A percentile compares a stretch with the other conserved stretches of the same genome.
Evolutionary conservation across 1,140 invertebrate genomes (phyloP).

Genomic region (Drosophila parabipectinata): DNA sequence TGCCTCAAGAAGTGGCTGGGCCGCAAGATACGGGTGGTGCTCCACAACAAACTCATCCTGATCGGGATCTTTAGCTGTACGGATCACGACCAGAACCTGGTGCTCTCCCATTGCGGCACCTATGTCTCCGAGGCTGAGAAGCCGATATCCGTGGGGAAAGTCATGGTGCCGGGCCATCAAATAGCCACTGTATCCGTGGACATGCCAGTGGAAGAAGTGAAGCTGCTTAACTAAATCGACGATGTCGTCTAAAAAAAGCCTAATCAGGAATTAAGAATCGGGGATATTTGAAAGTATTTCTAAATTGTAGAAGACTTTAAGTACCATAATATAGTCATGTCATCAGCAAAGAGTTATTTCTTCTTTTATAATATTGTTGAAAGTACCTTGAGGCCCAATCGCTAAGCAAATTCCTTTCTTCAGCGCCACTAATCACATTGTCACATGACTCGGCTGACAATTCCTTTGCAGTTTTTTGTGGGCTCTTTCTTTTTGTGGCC

Average conservation of each 20-base stretch:
- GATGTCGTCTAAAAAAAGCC: neutral
- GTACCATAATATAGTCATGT: neutral
- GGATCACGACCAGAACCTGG: slow-evolving; percentile 45
- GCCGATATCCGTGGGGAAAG: slow-evolving; percentile 12
- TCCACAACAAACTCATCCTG: slow-evolving; percentile 33
- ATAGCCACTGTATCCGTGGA: slow-evolving; percentile 20
- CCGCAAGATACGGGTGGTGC: slow-evolving; percentile 25
- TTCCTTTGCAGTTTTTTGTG: slow-evolving; percentile 36
- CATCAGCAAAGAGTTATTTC: neutral
- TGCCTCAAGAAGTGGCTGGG: slow-evolving; percentile 40
- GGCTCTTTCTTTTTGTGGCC: slow-evolving; percentile 10
- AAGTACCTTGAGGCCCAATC: neutral
- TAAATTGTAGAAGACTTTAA: too few relatives aligned
- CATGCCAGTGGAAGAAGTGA: slow-evolving; percentile 1
- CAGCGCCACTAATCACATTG: slow-evolving; percentile 64
- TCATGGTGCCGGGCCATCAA: slow-evolving; percentile 42
- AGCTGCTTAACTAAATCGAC: neutral
- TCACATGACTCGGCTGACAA: slow-evolving; percentile 54
- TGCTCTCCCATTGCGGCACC: slow-evolving; percentile 30
- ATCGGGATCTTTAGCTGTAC: slow-evolving; percentile 55
- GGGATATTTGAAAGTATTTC: too few relatives aligned
- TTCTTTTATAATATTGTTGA: neutral
- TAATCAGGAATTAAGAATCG: neutral
- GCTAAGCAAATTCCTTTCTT: slow-evolving; percentile 2
- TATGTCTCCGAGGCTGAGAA: slow-evolving; percentile 10